A percentile compares a stretch with the other conserved stretches of the same genome.
These are phyloP conservation scores for Neodiprion pinetum DNA, from an alignment of 1,140 invertebrate species.

Conservation along the genomic window DNA sequence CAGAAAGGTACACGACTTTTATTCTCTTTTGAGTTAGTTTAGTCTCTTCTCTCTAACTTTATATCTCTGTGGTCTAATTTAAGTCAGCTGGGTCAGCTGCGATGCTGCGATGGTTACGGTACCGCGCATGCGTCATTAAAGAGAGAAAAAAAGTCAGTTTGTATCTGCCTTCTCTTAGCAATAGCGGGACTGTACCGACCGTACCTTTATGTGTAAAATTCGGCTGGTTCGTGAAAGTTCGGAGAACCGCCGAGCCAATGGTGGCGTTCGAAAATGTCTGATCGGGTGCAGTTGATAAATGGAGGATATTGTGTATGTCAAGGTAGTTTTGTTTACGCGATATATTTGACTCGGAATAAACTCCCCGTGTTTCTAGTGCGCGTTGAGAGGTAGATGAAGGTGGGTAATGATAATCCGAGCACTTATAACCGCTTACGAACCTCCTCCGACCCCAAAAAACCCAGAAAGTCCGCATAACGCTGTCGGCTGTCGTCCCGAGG, in stretches of 20 bases:
- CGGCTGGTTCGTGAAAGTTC: conserved; percentile 25
- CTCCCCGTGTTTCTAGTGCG: conserved; percentile 49
- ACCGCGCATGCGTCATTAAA: no score
- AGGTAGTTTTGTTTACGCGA: conserved; percentile 64
- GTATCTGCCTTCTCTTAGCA: no score
- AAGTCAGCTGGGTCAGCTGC: no score
- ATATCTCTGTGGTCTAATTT: no score
- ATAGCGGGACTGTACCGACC: no score
- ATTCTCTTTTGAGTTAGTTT: no score
- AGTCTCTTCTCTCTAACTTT: no score
- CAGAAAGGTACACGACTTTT: no score
- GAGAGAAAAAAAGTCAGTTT: no score
- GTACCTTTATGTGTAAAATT: neutral
- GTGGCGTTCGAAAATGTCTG: conserved; percentile 25
- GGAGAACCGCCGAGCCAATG: conserved; percentile 16
- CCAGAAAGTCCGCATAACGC: conserved; percentile 22
- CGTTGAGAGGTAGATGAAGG: conserved; percentile 64
- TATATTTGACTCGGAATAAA: conserved; percentile 54
- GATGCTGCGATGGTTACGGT: no score
- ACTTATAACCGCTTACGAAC: conserved; percentile 31
- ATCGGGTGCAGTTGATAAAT: conserved; percentile 56
- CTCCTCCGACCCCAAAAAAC: conserved; percentile 24
- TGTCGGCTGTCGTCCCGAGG: conserved; percentile 12
- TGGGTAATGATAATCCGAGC: conserved; percentile 40
- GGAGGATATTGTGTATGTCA: conserved; percentile 60